Base-by-base conservation (phyloP, 2,113 vertebrate genomes). In the Riparia riparia region DNA sequence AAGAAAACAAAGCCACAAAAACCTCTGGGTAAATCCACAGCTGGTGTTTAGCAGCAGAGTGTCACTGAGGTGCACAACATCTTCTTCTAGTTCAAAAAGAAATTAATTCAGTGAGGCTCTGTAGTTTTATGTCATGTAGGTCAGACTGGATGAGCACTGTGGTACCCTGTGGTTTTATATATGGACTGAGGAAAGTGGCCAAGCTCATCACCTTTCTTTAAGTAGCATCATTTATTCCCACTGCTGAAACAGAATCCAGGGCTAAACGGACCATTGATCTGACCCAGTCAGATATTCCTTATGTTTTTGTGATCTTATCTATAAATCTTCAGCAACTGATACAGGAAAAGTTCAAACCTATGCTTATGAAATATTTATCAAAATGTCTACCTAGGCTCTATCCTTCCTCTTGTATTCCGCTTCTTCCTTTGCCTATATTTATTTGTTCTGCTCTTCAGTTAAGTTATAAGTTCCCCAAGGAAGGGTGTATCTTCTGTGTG, bases 31-130 rank as follows among this genome's bases (percentile, higher is more conserved):
- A 93, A 91, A 95, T 73, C 56, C 17, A 17, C 68, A 93, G 58
- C 68, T 77, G 51, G n/a, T 70, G 44, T 64, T 91, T 83, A 88
- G 88, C 44, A 73, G 63, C 63, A 63, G 68, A 95, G 47, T 88
- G 82, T 92, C 88, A 81, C 76, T 42, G 82, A 90, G 76, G 85
- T 80, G 44, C 37, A 51, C 49, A 44, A 70, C 2, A 0, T 54
- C 87, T 61, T 74, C 50, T 42, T 95, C 42, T 80, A 94, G 82
- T 86, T 95, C 85, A 96, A 94, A 94, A 74, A 94, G 51, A 92
- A 90, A 93, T 96, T 93, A 93, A 95, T 89, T 94, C 90, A 94
- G 71, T 65, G 50, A 83, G 73, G 56, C 60, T 95, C 82, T 96
- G 58, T 63, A 93, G 71, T 81, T 86, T 84, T 68, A 66, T 83